phyloP scores from a whole-genome alignment of 2,113 vertebrate genomes.

The Cyprinodon brontotheroides region DNA sequence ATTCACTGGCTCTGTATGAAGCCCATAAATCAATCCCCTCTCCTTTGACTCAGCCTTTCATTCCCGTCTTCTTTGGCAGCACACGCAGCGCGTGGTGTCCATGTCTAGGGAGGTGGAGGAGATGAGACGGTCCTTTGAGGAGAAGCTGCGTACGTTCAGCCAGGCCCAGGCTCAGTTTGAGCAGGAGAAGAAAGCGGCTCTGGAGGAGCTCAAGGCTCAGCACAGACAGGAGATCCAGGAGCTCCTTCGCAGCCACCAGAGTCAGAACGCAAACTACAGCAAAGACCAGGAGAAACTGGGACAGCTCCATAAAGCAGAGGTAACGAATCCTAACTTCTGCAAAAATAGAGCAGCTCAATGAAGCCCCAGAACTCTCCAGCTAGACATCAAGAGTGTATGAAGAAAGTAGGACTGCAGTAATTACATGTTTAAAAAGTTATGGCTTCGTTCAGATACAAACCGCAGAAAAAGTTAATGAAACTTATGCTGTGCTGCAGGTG shows the following conservation, averaged over 20 bases:
- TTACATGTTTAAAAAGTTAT: constrained; percentile 3
- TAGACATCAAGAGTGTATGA: constrained; percentile 2
- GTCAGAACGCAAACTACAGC: constrained; percentile 86
- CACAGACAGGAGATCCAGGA: constrained; percentile 93
- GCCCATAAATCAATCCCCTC: constrained; percentile 16
- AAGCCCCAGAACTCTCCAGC: constrained; percentile 7
- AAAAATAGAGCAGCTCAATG: constrained; percentile 29
- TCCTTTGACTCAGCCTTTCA: constrained; percentile 12
- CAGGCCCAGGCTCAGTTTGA: constrained; percentile 91
- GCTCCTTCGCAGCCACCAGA: constrained; percentile 90
- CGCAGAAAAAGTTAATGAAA: background rate
- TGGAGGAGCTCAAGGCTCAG: constrained; percentile 88
- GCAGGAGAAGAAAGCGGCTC: constrained; percentile 88
- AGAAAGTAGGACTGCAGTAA: constrained; percentile 25
- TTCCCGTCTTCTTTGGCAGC: constrained; percentile 72
- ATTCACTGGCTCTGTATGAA: constrained; percentile 9
- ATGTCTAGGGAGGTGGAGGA: constrained; percentile 99
- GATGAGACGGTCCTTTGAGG: constrained; percentile 95
- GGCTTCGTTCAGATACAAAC: background rate
- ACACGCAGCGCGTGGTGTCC: constrained; percentile 93
- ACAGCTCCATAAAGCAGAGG: constrained; percentile 87
- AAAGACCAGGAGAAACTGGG: constrained; percentile 92
- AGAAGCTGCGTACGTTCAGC: constrained; percentile 89
- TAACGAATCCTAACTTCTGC: constrained; percentile 26
- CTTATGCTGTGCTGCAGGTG: constrained; percentile 59